Evolutionary conservation across 2,113 vertebrate genomes (phyloP), one percentile per base, ranked within the genome.

Genomic region (Chinchilla lanigera): DNA sequence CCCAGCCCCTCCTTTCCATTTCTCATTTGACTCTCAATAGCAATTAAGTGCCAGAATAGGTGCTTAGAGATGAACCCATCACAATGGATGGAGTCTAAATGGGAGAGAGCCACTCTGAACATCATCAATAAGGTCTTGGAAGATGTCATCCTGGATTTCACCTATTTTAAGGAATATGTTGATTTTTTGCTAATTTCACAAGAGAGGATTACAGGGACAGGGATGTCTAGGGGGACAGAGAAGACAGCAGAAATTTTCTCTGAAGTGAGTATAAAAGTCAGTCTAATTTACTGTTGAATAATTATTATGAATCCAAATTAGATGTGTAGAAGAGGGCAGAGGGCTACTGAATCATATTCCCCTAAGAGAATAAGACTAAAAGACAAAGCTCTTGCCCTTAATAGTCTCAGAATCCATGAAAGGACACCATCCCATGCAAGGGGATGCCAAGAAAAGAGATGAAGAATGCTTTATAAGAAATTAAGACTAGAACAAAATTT

Each of bases 281-380:
- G 30, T 28, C 24, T 84, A 73, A 95, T 87, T 91, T 91, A 92
- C 56, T 89, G n/a, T 47, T 86, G 24, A 93, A 60, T 88, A 73
- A 86, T 52, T 85, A 89, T 35, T 71, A 20, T n/a, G 73, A 94
- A 96, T 95, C 28, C 65, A 86, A 94, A 90, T 19, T 52, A 94
- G 35, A 38, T 82, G 44, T 73, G 33, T 41, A 81, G 19, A 28
- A 16, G 60, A 69, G 30, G 1, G 7, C 0, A 11, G 5, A 17
- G 24, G 26, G 26, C 33, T 33, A n/a, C n/a, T 80, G 30, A 58
- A 82, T 33, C 52, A 50, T 26, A 30, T 30, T 6, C 17, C 60
- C 81, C 47, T 54, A 38, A 35, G 1, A 61, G 7, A 94, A 56
- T 22, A n/a, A 69, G 84, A 58, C 44, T n/a, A 56, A 93, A 91